Evolutionary conservation across 2,113 vertebrate species (phyloP), one percentile per base, ranked within the genome.

Genomic region (Cyphomyrus discorhynchus): DNA sequence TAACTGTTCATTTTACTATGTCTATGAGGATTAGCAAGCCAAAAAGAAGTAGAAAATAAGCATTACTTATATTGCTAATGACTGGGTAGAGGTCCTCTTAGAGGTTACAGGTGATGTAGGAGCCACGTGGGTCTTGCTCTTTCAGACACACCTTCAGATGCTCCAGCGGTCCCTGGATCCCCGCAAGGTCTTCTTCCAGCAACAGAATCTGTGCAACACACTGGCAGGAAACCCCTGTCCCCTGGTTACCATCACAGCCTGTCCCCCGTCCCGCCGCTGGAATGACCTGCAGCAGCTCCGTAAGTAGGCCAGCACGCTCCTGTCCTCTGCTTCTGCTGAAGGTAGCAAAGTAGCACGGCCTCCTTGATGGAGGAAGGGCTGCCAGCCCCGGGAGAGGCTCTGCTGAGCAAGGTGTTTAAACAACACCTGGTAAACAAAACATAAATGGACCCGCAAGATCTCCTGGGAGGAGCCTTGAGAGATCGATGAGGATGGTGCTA

Each of bases 171-270:
- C 91, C 0, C 91, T 97, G 88, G 96, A 98, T 91, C 94, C 92
- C 1, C 90, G 90, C 89, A 94, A 95, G 91, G 91, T 98, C 89
- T 98, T 97, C 92, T 98, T 97, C 94, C 95, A 92, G 83, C 95
- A 96, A 87, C 96, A 97, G 86, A 92, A 80, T 0, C 96, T 99
- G 87, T 99, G 97, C 88, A 91, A 93, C 42, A 97, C 96, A 0
- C 91, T 99, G 15, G 96, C 96, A 74, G 98, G 97, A 84, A 99
- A 99, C 89, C 15, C 92, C 0, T 99, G 98, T 91, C 98, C 98
- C 0, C 0, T 99, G 93, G 94, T 99, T 92, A 99, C 98, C 24
- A 94, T 99, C 95, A 98, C 97, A 0, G 97, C 97, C 90, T 96
- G 95, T 91, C 98, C 98, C 0, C 92, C 95, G 39, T 96, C 97